A percentile compares a stretch with the other conserved stretches of the same genome.
Conservation (phyloP, 2,888 invertebrate species). For the Phasia obesa region DNA sequence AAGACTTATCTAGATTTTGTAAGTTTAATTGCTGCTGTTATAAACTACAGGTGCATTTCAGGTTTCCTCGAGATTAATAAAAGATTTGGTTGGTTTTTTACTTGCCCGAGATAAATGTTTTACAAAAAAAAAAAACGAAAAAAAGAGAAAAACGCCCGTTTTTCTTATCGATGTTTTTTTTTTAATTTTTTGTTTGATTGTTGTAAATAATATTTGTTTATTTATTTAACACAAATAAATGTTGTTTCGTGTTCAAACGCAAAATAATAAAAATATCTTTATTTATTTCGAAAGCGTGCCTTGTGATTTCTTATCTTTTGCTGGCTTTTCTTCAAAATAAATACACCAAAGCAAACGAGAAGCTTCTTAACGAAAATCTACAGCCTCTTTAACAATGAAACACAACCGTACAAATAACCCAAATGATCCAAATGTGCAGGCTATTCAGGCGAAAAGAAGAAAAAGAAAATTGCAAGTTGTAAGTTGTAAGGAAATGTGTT, state of each 20-base stretch:
- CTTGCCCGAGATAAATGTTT: slow-evolving; percentile 13
- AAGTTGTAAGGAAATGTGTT: slow-evolving; percentile 5
- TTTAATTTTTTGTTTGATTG: background rate
- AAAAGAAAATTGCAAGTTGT: background rate
- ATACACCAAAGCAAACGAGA: slow-evolving; percentile 11
- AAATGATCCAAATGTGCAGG: slow-evolving; percentile 10
- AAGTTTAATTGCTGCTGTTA: slow-evolving; percentile 18
- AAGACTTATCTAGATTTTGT: slow-evolving; percentile 49
- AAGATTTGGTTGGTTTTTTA: slow-evolving; percentile 51
- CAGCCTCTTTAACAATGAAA: slow-evolving; percentile 35
- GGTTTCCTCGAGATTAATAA: slow-evolving; percentile 17
- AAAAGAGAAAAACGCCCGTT: slow-evolving; percentile 51
- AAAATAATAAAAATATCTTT: slow-evolving; percentile 46
- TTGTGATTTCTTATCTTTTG: slow-evolving; percentile 61
- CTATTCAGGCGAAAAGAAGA: no score
- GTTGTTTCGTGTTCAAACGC: slow-evolving; percentile 11
- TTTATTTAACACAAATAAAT: slow-evolving; percentile 65
- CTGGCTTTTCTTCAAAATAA: background rate
- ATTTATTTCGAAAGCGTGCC: slow-evolving; percentile 64
- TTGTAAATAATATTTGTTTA: slow-evolving; percentile 57
- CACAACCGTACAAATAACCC: slow-evolving; percentile 27
- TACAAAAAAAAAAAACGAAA: background rate
- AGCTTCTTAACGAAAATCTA: slow-evolving; percentile 40
- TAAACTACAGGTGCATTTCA: slow-evolving; percentile 57
- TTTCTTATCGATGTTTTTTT: slow-evolving; percentile 50